phyloP scores from a whole-genome alignment of 2,113 vertebrate species.

The Eptesicus fuscus region DNA sequence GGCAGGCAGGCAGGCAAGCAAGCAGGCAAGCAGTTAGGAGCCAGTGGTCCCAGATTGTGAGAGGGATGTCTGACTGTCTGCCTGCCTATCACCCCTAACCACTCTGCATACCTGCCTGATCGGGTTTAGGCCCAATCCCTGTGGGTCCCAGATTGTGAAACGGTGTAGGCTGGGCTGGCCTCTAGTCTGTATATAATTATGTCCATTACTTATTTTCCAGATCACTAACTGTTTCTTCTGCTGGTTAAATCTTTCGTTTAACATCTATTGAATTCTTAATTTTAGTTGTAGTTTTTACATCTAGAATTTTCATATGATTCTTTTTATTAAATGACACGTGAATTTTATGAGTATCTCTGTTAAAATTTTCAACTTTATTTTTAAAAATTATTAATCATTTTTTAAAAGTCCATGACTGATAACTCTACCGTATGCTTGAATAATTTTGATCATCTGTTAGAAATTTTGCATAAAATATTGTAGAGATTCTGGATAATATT shows the following conservation, averaged over 20 bases:
- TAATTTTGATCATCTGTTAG: not conserved
- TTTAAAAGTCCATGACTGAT: not conserved
- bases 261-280: not conserved
- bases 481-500: not conserved
- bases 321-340: not conserved
- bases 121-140: too few species aligned
- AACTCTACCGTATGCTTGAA: not conserved
- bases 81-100: too few species aligned
- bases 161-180: too few species aligned
- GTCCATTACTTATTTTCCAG: not conserved
- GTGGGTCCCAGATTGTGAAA: too few species aligned
- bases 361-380: not conserved
- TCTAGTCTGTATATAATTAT: not conserved
- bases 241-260: not conserved
- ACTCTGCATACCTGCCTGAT: too few species aligned
- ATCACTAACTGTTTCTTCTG: not conserved
- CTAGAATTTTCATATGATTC: not conserved
- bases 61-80: too few species aligned
- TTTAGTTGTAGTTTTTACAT: not conserved
- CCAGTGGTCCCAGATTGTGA: too few species aligned
- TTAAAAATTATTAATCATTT: not conserved
- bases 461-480: not conserved
- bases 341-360: not conserved
- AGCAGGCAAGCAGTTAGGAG: too few species aligned
- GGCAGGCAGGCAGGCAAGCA: too few species aligned